Evolutionary conservation across 1,140 invertebrate species (phyloP).

Genomic region (Drosophila mayri): DNA sequence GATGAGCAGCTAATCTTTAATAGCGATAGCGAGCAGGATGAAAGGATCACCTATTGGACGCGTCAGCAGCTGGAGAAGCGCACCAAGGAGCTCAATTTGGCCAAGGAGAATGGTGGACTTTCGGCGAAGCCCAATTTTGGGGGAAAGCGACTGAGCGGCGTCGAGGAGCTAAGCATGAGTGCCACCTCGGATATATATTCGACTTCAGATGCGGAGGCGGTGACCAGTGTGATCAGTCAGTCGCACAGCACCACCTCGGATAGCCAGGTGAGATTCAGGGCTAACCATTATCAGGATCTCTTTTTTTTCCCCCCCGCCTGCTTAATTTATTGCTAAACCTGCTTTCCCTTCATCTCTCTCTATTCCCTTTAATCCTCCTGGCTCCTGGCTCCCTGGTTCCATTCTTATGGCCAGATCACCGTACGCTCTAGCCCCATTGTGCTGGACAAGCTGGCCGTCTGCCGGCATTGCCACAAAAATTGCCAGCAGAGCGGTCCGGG

Average conservation of each 20-base stretch:
- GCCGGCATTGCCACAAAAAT: constrained; percentile 90
- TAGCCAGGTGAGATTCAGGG: constrained; percentile 87
- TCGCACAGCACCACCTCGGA: constrained; percentile 90
- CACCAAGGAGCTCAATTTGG: constrained; percentile 88
- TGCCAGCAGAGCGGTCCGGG: constrained; percentile 84
- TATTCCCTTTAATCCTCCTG: no score
- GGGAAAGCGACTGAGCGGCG: constrained; percentile 71
- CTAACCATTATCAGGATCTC: background rate
- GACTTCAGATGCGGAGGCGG: constrained; percentile 84
- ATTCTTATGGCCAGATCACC: no score
- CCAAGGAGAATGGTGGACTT: constrained; percentile 78
- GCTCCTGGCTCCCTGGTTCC: background rate
- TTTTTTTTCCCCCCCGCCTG: background rate
- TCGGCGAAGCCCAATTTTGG: constrained; percentile 83
- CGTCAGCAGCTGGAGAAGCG: constrained; percentile 88
- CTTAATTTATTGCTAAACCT: constrained; percentile 33
- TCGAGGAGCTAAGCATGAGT: constrained; percentile 84
- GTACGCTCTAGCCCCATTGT: constrained; percentile 88
- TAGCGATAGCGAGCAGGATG: constrained; percentile 86
- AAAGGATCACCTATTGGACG: constrained; percentile 89
- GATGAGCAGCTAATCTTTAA: constrained; percentile 78
- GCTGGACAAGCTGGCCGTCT: constrained; percentile 88
- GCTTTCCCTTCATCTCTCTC: constrained; percentile 1
- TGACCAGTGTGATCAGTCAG: constrained; percentile 87
- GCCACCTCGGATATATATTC: constrained; percentile 84